phyloP scores from a whole-genome alignment of 2,888 invertebrate genomes.

The Orchesella flavescens region DNA sequence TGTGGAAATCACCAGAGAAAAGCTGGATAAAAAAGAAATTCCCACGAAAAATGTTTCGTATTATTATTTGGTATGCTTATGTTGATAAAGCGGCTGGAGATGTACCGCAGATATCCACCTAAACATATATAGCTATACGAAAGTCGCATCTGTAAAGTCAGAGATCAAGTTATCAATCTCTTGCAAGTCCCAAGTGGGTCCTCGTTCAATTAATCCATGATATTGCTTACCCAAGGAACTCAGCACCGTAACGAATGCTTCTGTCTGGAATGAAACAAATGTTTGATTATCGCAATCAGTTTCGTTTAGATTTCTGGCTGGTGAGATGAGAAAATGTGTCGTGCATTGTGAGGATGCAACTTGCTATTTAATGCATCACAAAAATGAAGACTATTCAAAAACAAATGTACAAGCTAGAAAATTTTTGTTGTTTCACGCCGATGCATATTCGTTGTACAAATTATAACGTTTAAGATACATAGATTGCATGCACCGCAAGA shows the following conservation, averaged over 20 bases:
- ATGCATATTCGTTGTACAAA: too few relatives aligned
- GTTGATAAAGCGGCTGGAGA: neutral
- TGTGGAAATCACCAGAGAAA: constrained; percentile 17
- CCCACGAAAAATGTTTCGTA: constrained; percentile 12
- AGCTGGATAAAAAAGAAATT: neutral
- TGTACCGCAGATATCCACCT: neutral
- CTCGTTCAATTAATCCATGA: constrained; percentile 68
- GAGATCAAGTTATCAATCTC: constrained; percentile 68
- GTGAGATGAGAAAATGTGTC: too few relatives aligned
- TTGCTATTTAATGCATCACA: neutral
- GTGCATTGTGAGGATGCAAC: neutral
- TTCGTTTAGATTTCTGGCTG: too few relatives aligned
- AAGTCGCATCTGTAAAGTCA: constrained; percentile 53
- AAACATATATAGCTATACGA: neutral
- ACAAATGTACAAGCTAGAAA: neutral
- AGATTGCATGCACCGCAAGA: too few relatives aligned
- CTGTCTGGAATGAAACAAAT: neutral
- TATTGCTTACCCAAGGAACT: constrained; percentile 42
- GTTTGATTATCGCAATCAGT: neutral
- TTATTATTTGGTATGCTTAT: constrained; percentile 10
- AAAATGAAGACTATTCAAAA: too few relatives aligned
- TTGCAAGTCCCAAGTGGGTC: constrained; percentile 61
- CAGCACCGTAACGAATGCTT: constrained; percentile 5
- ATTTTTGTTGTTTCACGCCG: neutral
- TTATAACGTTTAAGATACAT: too few relatives aligned